A percentile compares a stretch with the other conserved stretches of the same genome.
These are phyloP conservation scores for Natrix natrix DNA, from an alignment of 2,797 vertebrate genomes.

Conservation along the genomic window DNA sequence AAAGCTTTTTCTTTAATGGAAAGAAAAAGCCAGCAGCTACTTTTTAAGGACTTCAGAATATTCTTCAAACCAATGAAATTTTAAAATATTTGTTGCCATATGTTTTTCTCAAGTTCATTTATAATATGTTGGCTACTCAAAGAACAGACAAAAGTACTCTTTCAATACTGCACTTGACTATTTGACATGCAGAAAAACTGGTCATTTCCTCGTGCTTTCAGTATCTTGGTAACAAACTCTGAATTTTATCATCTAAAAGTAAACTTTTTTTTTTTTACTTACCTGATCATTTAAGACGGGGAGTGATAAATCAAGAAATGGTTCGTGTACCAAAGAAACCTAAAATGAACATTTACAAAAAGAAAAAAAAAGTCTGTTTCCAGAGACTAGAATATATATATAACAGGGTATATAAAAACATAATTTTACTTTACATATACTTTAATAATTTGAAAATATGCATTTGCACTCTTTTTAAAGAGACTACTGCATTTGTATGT, in stretches of 20 bases:
- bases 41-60: not conserved
- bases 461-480: not conserved
- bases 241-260: slow-evolving; percentile 3
- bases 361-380: not conserved
- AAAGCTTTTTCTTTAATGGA: not conserved
- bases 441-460: not conserved
- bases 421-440: not conserved
- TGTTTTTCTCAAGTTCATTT: not conserved
- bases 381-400: not conserved
- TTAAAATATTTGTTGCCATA: not conserved
- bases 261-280: slow-evolving; percentile 53
- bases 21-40: not conserved
- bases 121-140: not conserved
- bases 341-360: slow-evolving; percentile 62
- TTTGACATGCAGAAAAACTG: not conserved
- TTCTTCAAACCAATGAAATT: not conserved
- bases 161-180: not conserved
- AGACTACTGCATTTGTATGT: not conserved
- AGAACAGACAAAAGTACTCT: not conserved
- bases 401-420: not conserved
- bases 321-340: slow-evolving; percentile 92
- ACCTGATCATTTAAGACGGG: slow-evolving; percentile 91
- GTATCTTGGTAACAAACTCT: not conserved
- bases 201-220: not conserved
- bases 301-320: slow-evolving; percentile 96